Conservation (phyloP, 2,888 invertebrate genomes). For the Drosophila formosana region DNA sequence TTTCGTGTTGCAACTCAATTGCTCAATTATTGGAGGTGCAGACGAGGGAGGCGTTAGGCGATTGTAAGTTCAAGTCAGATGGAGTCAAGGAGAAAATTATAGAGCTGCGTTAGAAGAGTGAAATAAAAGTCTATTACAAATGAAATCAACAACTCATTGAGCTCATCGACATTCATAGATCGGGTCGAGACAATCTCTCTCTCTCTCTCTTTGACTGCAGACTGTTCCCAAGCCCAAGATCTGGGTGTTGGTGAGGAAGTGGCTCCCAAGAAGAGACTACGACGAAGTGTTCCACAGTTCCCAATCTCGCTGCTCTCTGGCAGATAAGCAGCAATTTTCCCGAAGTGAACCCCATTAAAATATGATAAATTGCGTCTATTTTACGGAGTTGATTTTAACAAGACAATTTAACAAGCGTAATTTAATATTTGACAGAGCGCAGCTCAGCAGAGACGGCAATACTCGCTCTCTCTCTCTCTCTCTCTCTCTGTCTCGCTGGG, state of each 20-base stretch:
- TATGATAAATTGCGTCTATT: slow-evolving; percentile 83
- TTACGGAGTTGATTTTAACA: slow-evolving; percentile 82
- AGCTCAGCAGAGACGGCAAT: slow-evolving; percentile 16
- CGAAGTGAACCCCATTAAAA: slow-evolving; percentile 80
- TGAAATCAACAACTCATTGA: slow-evolving; percentile 81
- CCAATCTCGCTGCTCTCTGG: slow-evolving; percentile 38
- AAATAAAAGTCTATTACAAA: slow-evolving; percentile 81
- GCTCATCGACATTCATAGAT: slow-evolving; percentile 71
- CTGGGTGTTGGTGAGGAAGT: slow-evolving; percentile 25
- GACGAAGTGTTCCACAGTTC: slow-evolving; percentile 16
- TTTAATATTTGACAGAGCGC: slow-evolving; percentile 83
- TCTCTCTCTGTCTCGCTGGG: slow-evolving; percentile 32
- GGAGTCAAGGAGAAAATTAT: slow-evolving; percentile 59
- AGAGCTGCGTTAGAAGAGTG: slow-evolving; percentile 74
- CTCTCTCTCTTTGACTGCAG: neutral
- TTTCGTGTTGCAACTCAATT: slow-evolving; percentile 80
- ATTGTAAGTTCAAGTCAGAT: neutral
- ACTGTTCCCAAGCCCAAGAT: slow-evolving; percentile 7
- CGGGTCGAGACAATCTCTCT: slow-evolving; percentile 5
- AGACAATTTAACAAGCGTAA: slow-evolving; percentile 85
- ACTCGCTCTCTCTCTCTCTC: slow-evolving; percentile 12
- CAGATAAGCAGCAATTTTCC: slow-evolving; percentile 72
- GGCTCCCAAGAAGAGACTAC: slow-evolving; percentile 17
- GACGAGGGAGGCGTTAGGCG: slow-evolving; percentile 23
- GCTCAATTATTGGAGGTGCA: slow-evolving; percentile 74